Evolutionary conservation across 1,140 invertebrate species (phyloP).

Genomic region (Lepidotrigona ventralis): DNA sequence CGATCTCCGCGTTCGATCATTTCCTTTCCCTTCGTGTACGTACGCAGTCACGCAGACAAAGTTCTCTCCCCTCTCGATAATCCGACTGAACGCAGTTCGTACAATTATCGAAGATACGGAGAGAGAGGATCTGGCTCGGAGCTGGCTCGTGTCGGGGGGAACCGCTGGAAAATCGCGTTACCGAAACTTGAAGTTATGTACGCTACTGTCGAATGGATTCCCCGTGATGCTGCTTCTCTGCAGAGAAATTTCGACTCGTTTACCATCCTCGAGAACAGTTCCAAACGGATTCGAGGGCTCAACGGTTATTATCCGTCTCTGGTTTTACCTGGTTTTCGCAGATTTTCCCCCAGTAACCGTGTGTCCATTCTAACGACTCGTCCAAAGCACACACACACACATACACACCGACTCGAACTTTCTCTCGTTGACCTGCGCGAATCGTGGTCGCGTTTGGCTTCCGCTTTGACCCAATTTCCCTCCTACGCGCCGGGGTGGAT

Average conservation of each 20-base stretch:
- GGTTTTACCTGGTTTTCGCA: slow-evolving; percentile 16
- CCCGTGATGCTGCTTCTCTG: no score
- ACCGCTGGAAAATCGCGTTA: not conserved
- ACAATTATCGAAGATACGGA: slow-evolving; percentile 54
- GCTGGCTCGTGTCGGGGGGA: not conserved
- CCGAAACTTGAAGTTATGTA: not conserved
- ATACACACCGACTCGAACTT: not conserved
- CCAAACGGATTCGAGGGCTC: not conserved
- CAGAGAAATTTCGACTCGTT: slow-evolving; percentile 20
- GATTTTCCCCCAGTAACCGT: slow-evolving; percentile 3
- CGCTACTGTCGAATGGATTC: not conserved
- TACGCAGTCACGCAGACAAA: slow-evolving; percentile 41
- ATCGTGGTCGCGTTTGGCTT: not conserved
- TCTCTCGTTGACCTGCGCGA: slow-evolving; percentile 5
- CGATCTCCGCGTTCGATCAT: slow-evolving; percentile 42
- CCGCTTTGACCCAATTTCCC: not conserved
- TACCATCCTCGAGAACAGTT: not conserved
- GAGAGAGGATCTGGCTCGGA: slow-evolving; percentile 16
- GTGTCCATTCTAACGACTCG: not conserved
- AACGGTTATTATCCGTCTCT: slow-evolving; percentile 1
- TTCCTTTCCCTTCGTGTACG: slow-evolving; percentile 27
- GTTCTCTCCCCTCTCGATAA: slow-evolving; percentile 48
- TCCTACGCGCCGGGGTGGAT: not conserved
- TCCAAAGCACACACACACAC: not conserved
- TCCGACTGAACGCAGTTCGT: slow-evolving; percentile 55